Conservation (phyloP, 2,113 vertebrate genomes). For the Phocoena sinus region DNA sequence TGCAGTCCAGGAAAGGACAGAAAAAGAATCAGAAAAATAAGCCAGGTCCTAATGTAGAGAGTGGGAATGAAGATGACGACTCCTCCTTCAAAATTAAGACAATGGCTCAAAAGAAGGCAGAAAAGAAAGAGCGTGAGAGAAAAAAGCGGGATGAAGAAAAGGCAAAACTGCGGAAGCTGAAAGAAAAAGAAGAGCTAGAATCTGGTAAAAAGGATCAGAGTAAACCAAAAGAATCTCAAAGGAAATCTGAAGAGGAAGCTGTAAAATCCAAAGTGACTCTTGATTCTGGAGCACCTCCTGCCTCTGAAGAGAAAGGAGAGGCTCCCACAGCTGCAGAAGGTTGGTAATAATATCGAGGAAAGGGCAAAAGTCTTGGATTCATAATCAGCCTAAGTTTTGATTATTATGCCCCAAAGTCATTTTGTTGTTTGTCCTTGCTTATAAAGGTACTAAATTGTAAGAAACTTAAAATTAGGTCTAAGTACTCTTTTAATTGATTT, state of each 20-base stretch:
- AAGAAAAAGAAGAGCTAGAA: conserved; percentile 89
- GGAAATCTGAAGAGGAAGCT: conserved; percentile 72
- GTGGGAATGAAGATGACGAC: conserved; percentile 84
- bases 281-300: conserved; percentile 46
- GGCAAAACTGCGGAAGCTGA: conserved; percentile 86
- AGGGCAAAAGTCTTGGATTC: neutral
- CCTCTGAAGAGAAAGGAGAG: conserved; percentile 82
- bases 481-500: neutral
- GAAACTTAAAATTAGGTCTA: neutral
- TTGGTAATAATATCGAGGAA: conserved; percentile 67
- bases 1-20: conserved; percentile 83
- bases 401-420: neutral
- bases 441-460: neutral
- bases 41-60: conserved; percentile 78
- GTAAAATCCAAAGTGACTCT: conserved; percentile 32
- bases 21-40: conserved; percentile 90
- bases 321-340: conserved; percentile 82
- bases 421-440: neutral
- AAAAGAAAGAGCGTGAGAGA: conserved; percentile 95
- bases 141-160: conserved; percentile 95
- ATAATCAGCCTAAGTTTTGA: neutral
- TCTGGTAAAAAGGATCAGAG: conserved; percentile 82
- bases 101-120: conserved; percentile 96
- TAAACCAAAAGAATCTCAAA: conserved; percentile 76
- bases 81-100: conserved; percentile 94